These are phyloP conservation scores for Cynocephalus volans DNA, from an alignment of 2,113 vertebrate species.

Conservation along the genomic window DNA sequence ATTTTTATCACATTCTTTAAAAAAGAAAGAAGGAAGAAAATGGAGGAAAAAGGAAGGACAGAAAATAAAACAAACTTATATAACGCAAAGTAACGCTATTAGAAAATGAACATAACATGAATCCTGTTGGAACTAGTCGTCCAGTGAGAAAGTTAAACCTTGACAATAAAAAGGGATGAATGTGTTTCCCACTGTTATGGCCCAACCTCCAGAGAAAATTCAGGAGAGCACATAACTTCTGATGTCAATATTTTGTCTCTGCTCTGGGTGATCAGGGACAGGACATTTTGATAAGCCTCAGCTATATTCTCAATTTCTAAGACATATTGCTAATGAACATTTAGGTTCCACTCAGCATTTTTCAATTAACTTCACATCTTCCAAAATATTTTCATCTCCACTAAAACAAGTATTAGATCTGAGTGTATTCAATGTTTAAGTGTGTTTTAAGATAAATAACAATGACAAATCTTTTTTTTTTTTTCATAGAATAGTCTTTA, in stretches of 20 bases:
- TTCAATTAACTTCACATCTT: background rate
- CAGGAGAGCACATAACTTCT: background rate
- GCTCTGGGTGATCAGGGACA: background rate
- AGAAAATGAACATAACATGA: background rate
- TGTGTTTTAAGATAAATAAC: background rate
- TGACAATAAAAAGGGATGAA: background rate
- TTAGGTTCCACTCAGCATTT: background rate
- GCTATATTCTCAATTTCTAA: background rate
- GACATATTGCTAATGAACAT: background rate
- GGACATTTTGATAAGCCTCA: background rate
- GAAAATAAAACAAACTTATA: conserved; percentile 3
- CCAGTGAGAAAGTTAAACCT: background rate
- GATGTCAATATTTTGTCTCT: conserved; percentile 12
- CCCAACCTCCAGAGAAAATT: background rate
- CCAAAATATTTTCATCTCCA: background rate
- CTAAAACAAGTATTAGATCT: background rate
- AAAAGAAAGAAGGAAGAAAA: background rate
- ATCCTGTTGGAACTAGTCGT: background rate
- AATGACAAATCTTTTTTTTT: background rate
- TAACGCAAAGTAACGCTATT: background rate
- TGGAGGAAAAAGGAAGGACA: background rate
- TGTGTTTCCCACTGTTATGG: background rate
- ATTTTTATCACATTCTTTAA: background rate
- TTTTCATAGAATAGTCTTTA: background rate
- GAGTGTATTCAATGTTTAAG: background rate